These are phyloP conservation scores for Aelia acuminata DNA, from an alignment of 2,888 invertebrate species.

Conservation along the genomic window DNA sequence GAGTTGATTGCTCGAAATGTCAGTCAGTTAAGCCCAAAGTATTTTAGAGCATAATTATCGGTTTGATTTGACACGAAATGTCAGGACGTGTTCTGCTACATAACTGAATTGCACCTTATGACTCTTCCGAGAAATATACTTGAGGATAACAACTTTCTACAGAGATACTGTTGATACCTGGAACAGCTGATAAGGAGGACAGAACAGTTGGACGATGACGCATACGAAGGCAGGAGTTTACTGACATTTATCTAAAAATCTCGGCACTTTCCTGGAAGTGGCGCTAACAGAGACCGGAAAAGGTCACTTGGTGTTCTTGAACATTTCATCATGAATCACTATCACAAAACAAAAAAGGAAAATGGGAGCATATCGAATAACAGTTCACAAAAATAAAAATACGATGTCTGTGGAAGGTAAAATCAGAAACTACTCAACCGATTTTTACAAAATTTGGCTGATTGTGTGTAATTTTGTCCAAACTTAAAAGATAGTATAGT, in stretches of 20 bases:
- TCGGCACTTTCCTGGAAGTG: neutral
- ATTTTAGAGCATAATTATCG: neutral
- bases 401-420: too few species aligned
- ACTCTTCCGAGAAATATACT: slow-evolving; percentile 3
- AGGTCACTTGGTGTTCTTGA: neutral
- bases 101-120: neutral
- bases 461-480: too few species aligned
- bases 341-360: neutral
- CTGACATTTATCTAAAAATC: slow-evolving; percentile 16
- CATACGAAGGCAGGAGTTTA: neutral
- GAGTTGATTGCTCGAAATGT: neutral
- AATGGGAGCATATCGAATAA: too few species aligned
- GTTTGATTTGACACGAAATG: neutral
- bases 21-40: neutral
- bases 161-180: neutral
- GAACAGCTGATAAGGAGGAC: neutral
- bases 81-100: neutral
- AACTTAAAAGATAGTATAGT: too few species aligned
- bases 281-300: neutral
- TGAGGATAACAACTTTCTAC: slow-evolving; percentile 33
- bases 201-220: neutral
- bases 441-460: too few species aligned
- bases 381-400: too few species aligned
- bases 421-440: too few species aligned
- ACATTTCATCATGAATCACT: neutral